These are phyloP conservation scores for Encarsia formosa DNA, from an alignment of 2,888 invertebrate species.

Conservation along the genomic window DNA sequence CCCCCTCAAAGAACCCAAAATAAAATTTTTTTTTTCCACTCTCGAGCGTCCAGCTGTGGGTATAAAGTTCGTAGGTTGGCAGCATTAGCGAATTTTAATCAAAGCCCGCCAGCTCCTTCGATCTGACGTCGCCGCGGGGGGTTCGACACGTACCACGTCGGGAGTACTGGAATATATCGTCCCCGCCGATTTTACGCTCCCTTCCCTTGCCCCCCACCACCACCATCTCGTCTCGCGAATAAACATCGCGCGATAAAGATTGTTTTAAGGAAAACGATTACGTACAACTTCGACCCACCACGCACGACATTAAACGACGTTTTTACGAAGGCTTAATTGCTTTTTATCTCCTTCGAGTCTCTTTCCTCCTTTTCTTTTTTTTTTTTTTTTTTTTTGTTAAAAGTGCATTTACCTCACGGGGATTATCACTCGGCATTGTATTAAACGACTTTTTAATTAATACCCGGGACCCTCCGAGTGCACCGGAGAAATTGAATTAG, in stretches of 20 bases:
- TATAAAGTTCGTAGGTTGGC: constrained; percentile 47
- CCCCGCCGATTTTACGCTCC: constrained; percentile 49
- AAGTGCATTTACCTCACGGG: too few relatives aligned
- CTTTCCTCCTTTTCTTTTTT: too few relatives aligned
- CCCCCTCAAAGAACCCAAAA: too few relatives aligned
- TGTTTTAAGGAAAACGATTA: constrained; percentile 45
- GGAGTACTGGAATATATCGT: constrained; percentile 28
- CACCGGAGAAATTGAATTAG: constrained; percentile 42
- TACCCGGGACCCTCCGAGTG: too few relatives aligned
- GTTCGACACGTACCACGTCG: constrained; percentile 47
- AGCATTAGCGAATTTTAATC: constrained; percentile 51
- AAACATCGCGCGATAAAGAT: constrained; percentile 48
- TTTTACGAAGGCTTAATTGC: constrained; percentile 24
- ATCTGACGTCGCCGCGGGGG: constrained; percentile 50
- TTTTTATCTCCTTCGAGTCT: constrained; percentile 25
- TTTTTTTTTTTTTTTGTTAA: too few relatives aligned
- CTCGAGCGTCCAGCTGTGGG: constrained; percentile 30
- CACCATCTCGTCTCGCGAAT: constrained; percentile 50
- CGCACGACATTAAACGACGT: too few relatives aligned
- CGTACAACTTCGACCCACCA: too few relatives aligned
- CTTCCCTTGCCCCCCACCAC: too few relatives aligned
- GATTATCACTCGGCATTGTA: constrained; percentile 11
- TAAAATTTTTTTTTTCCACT: too few relatives aligned
- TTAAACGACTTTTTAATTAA: constrained; percentile 40
- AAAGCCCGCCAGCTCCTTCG: too few relatives aligned